A percentile compares a stretch with the other conserved stretches of the same genome.
Evolutionary conservation across 2,888 invertebrate genomes (phyloP).

Genomic region (Clistopyga incitator): DNA sequence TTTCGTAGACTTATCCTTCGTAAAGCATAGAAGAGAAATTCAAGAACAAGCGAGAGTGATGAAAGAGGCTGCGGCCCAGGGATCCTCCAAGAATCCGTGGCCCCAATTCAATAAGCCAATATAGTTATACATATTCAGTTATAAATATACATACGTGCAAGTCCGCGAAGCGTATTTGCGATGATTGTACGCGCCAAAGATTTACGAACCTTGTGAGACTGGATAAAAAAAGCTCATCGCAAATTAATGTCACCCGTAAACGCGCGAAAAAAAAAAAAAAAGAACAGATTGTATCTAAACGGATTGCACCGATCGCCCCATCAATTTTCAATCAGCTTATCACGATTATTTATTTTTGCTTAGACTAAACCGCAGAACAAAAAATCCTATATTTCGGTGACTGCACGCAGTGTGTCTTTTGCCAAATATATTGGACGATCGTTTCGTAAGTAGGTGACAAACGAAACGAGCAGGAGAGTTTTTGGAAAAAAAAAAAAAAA

Average conservation of each 20-base stretch:
- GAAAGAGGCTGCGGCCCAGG: slow-evolving; percentile 83
- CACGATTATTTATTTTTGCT: slow-evolving; percentile 16
- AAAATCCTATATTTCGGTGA: slow-evolving; percentile 24
- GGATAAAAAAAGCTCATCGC: slow-evolving; percentile 39
- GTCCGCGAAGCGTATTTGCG: slow-evolving; percentile 31
- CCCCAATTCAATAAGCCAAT: slow-evolving; percentile 83
- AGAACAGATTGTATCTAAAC: slow-evolving; percentile 32
- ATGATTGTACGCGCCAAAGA: slow-evolving; percentile 5
- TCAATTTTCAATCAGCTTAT: slow-evolving; percentile 39
- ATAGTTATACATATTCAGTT: slow-evolving; percentile 69
- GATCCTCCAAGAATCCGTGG: slow-evolving; percentile 83
- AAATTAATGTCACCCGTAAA: slow-evolving; percentile 1
- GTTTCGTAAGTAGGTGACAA: slow-evolving; percentile 45
- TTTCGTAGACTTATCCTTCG: slow-evolving; percentile 94
- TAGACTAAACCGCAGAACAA: slow-evolving; percentile 23
- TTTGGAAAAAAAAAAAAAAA: slow-evolving; percentile 29
- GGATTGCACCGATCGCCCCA: slow-evolving; percentile 18
- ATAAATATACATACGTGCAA: slow-evolving; percentile 17
- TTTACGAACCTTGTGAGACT: slow-evolving; percentile 54
- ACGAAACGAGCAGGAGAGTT: slow-evolving; percentile 48
- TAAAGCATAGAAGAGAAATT: slow-evolving; percentile 89
- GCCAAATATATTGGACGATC: slow-evolving; percentile 45
- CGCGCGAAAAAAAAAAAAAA: slow-evolving; percentile 25
- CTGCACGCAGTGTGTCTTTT: slow-evolving; percentile 20
- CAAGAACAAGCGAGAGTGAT: slow-evolving; percentile 87